Conservation (phyloP, 2,797 vertebrate genomes). For the Erethizon dorsatum region DNA sequence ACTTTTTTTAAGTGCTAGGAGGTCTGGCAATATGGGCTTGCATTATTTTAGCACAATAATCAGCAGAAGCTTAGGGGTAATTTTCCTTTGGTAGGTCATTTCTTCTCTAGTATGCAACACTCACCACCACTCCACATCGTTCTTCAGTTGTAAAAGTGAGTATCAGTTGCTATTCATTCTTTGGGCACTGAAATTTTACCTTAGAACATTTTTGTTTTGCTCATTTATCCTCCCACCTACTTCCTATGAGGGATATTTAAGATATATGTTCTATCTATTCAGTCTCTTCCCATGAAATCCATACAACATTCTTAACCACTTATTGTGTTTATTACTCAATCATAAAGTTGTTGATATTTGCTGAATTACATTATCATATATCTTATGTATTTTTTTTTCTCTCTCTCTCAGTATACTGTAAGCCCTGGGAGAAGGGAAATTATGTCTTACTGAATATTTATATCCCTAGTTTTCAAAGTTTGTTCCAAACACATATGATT, state of each 20-base stretch:
- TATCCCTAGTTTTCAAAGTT: background rate
- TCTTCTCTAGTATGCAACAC: fast-evolving
- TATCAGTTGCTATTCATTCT: background rate
- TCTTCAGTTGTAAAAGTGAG: background rate
- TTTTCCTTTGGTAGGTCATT: background rate
- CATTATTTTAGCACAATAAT: background rate
- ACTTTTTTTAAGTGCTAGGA: background rate
- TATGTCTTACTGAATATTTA: background rate
- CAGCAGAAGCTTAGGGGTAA: background rate
- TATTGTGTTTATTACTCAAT: conserved; percentile 10
- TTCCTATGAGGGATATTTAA: background rate
- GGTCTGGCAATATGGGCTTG: background rate
- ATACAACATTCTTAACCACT: background rate
- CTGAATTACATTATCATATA: background rate
- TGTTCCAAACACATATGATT: background rate
- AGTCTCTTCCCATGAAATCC: background rate
- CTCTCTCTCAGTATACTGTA: background rate
- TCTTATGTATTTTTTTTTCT: background rate
- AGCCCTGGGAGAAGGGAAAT: background rate
- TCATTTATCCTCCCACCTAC: background rate
- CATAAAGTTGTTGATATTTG: background rate
- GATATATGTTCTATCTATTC: background rate
- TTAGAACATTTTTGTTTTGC: background rate
- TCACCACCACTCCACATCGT: background rate
- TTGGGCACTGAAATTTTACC: background rate